Conservation (phyloP, 92 coral and sea anemone species). For the Heliopora coerulea region DNA sequence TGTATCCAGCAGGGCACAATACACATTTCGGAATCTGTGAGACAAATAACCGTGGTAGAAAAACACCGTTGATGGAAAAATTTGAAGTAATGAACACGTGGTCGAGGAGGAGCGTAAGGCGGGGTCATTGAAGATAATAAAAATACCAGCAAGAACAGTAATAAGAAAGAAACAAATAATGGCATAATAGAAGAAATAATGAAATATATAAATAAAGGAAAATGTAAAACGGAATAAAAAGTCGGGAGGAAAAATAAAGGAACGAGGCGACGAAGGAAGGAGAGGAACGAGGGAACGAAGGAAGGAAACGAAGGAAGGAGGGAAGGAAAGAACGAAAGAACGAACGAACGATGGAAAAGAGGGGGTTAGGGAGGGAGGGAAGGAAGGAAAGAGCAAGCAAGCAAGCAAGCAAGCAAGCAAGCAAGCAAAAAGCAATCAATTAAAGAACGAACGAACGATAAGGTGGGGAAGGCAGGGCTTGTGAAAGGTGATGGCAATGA, state of each 20-base stretch:
- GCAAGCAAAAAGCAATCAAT: not conserved
- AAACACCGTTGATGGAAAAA: not conserved
- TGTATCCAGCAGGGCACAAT: constrained; percentile 96
- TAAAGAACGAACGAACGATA: too few relatives aligned
- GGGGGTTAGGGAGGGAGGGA: too few relatives aligned
- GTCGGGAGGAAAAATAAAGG: not conserved
- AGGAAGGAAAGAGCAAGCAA: not conserved
- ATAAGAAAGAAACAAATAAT: not conserved
- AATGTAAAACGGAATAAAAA: not conserved
- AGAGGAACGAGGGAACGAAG: too few relatives aligned
- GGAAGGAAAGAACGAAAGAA: too few relatives aligned
- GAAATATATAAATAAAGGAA: not conserved
- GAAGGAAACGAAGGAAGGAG: too few relatives aligned
- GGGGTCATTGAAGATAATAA: too few relatives aligned
- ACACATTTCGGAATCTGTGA: constrained; percentile 74
- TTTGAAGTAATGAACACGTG: not conserved
- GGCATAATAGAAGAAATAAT: not conserved
- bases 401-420: not conserved
- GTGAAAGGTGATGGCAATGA: too few relatives aligned
- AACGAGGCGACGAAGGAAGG: not conserved
- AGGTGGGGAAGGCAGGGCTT: too few relatives aligned
- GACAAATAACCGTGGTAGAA: not conserved
- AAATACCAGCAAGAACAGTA: not conserved
- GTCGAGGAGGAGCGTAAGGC: too few relatives aligned
- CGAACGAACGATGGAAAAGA: too few relatives aligned